These are phyloP conservation scores for Capitella teleta DNA, from an alignment of 1,140 invertebrate species.

Conservation along the genomic window DNA sequence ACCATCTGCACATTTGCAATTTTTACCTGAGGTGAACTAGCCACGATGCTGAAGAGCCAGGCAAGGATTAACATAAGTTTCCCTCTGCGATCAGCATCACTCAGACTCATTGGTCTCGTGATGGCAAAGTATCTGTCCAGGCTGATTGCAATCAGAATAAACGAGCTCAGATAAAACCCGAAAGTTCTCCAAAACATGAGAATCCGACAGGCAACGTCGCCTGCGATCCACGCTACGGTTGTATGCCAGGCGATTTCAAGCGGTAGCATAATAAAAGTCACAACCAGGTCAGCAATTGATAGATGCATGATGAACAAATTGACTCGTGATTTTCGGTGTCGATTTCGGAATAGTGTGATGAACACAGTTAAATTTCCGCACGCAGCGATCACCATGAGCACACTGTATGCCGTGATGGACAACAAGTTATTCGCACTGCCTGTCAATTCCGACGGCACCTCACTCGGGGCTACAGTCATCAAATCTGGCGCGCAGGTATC, in stretches of 20 bases:
- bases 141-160: slow-evolving; percentile 67
- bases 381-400: slow-evolving; percentile 73
- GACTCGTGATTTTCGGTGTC: slow-evolving; percentile 59
- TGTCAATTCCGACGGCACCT: too few relatives aligned
- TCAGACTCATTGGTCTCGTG: slow-evolving; percentile 58
- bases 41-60: slow-evolving; percentile 57
- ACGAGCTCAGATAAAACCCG: slow-evolving; percentile 71
- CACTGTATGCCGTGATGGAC: slow-evolving; percentile 61
- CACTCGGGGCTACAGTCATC: too few relatives aligned
- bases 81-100: slow-evolving; percentile 54
- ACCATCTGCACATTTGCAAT: too few relatives aligned
- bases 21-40: slow-evolving; percentile 67
- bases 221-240: slow-evolving; percentile 66
- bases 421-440: slow-evolving; percentile 63
- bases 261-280: slow-evolving; percentile 67
- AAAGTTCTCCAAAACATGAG: slow-evolving; percentile 64
- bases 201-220: slow-evolving; percentile 61
- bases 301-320: slow-evolving; percentile 67
- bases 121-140: slow-evolving; percentile 69
- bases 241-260: slow-evolving; percentile 68
- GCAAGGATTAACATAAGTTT: slow-evolving; percentile 61
- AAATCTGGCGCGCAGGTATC: too few relatives aligned
- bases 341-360: slow-evolving; percentile 55
- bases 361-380: slow-evolving; percentile 71
- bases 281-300: slow-evolving; percentile 63